Base-by-base conservation (phyloP, 2,113 vertebrate species). In the Mugil cephalus region DNA sequence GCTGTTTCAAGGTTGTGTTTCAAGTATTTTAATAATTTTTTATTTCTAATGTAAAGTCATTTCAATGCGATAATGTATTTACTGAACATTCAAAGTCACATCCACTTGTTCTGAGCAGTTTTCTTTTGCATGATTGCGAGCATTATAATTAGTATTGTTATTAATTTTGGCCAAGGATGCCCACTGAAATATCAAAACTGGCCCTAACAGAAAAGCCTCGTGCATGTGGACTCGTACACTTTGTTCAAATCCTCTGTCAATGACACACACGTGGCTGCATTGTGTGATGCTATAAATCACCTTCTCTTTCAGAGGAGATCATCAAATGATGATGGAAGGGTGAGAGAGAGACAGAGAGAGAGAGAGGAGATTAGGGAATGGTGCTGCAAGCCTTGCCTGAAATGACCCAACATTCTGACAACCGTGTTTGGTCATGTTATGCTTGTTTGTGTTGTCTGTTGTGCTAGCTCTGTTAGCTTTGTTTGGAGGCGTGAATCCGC, bases 261-360 rank as follows among this genome's bases (percentile, higher is more conserved):
- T 5, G 45, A 45, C 58, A 39, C 63, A 53, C 59, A 53, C 21
- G 13, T 34, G 51, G 35, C 21, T 68, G 7, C 48, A 18, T 30
- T 51, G 48, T 58, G 48, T 10, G 1, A 3, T 14, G 4, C 65
- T 21, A 67, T 75, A 80, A 72, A 85, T 80, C 58, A 66, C 38
- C 38, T 17, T 48, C 18, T 38, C 48, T 46, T 73, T 71, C 59
- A 53, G 50, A 64, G 21, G 30, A n/a, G 74, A 78, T 58, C 72
- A 76, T 80, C 14, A 80, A 71, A 83, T 75, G 54, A 42, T 64
- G 75, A 82, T 47, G 53, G 66, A 79, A 69, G 38, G 52, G 13
- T 71, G 42, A 7, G 67, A 35, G 60, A 39, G 73, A 38, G 15
- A 47, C 6, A 36, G 42, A 1, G 36, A 35, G 5, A 12, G 19